Evolutionary conservation across 2,113 vertebrate species (phyloP).

Genomic region (Azemiops feae): DNA sequence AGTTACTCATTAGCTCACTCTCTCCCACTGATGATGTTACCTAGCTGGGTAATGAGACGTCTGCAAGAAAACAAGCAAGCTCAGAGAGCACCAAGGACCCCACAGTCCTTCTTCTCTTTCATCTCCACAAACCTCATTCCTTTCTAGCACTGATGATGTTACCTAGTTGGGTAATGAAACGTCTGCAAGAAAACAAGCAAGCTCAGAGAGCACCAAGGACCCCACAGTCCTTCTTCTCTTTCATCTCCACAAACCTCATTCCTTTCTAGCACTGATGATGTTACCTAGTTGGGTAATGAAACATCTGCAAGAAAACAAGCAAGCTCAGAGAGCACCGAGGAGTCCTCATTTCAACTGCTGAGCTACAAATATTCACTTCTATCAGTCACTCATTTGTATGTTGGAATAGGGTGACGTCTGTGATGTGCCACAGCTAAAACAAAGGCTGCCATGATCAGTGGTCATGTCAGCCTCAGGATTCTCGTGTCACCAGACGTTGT

Average conservation of each 20-base stretch:
- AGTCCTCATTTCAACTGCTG: background rate
- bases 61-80: background rate
- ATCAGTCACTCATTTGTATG: background rate
- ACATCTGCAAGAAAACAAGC: background rate
- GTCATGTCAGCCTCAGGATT: background rate
- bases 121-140: too few species aligned
- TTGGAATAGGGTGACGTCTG: background rate
- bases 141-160: too few species aligned
- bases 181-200: too few species aligned
- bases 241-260: too few species aligned
- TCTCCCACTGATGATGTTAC: background rate
- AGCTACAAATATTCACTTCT: background rate
- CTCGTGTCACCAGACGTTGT: too few species aligned
- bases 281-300: background rate
- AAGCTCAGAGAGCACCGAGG: background rate
- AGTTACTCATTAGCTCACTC: background rate
- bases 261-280: background rate
- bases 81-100: background rate
- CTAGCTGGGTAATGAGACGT: background rate
- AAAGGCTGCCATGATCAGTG: background rate
- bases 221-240: too few species aligned
- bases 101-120: too few species aligned
- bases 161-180: too few species aligned
- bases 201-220: too few species aligned
- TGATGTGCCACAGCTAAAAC: background rate